Percentiles rank a stretch among this genome's conserved stretches.
These are phyloP conservation scores for Furcula furcula DNA, from an alignment of 2,888 invertebrate species.

Conservation along the genomic window DNA sequence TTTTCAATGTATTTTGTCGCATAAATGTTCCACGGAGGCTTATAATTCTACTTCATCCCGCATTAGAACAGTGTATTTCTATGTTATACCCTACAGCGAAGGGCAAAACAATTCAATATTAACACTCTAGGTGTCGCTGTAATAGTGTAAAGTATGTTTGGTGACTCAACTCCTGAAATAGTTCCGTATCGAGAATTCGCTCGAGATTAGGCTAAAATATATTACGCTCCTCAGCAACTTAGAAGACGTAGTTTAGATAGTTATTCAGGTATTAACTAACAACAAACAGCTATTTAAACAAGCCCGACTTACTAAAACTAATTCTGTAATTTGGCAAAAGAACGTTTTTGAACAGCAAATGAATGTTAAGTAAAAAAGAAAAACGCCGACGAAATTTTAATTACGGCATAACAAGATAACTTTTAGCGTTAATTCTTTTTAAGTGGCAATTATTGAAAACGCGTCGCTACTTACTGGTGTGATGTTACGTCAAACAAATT, in stretches of 20 bases:
- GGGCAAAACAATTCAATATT: no score
- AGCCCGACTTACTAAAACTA: conserved; percentile 4
- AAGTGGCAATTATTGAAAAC: conserved; percentile 33
- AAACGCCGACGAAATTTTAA: conserved; percentile 22
- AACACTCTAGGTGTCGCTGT: no score
- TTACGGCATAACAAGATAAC: conserved; percentile 28
- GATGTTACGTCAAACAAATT: conserved; percentile 8
- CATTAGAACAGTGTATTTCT: no score
- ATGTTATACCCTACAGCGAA: no score
- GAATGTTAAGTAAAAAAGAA: conserved; percentile 14
- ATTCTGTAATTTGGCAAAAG: conserved; percentile 6
- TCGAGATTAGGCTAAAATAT: neutral
- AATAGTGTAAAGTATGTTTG: no score
- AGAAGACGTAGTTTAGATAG: conserved; percentile 1
- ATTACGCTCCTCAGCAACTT: conserved; percentile 2
- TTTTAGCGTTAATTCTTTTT: conserved; percentile 23
- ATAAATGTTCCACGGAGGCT: no score
- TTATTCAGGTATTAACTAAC: conserved; percentile 2
- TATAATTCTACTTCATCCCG: no score
- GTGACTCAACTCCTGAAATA: neutral
- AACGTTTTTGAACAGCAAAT: conserved; percentile 10
- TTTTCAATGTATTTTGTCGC: no score
- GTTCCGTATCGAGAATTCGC: neutral
- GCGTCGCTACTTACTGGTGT: conserved; percentile 6
- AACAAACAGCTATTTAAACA: conserved; percentile 3